Conservation (phyloP, 2,888 invertebrate species). For the Acrocyrtus sp. region DNA sequence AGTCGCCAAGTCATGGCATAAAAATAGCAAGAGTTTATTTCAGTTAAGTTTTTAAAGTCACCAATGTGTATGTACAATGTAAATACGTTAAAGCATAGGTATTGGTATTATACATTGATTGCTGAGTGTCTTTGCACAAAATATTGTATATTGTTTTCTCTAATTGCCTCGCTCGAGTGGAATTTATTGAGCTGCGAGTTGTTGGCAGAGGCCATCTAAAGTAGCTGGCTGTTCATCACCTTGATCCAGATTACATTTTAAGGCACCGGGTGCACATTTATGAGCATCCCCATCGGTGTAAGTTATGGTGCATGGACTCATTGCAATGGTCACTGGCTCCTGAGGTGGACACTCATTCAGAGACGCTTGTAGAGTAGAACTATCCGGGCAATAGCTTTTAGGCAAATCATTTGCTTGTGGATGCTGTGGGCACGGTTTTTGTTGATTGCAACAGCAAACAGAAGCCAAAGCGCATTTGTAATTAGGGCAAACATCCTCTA, state of each 20-base stretch:
- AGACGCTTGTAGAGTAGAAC: constrained; percentile 24
- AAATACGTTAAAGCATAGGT: too few relatives aligned
- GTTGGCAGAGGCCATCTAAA: constrained; percentile 22
- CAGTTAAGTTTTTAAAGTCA: too few relatives aligned
- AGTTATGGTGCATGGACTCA: constrained; percentile 56
- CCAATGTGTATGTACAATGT: too few relatives aligned
- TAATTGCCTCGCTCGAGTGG: too few relatives aligned
- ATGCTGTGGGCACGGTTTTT: constrained; percentile 55
- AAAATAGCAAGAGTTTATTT: too few relatives aligned
- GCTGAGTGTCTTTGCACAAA: too few relatives aligned
- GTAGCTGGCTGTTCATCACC: constrained; percentile 25
- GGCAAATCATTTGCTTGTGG: constrained; percentile 17
- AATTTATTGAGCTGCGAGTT: too few relatives aligned
- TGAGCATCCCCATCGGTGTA: constrained; percentile 50
- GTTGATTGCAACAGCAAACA: constrained; percentile 56
- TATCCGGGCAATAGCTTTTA: constrained; percentile 49
- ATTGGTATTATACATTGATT: too few relatives aligned
- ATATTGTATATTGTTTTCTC: too few relatives aligned
- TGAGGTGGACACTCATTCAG: constrained; percentile 46
- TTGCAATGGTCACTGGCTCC: constrained; percentile 51
- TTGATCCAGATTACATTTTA: constrained; percentile 50
- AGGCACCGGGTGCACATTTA: constrained; percentile 58
- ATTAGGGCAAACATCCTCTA: constrained; percentile 60
- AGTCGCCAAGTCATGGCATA: too few relatives aligned
- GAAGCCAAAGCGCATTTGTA: constrained; percentile 60